Conservation (phyloP, 2,888 invertebrate genomes). For the Synanthedon andrenaeformis region DNA sequence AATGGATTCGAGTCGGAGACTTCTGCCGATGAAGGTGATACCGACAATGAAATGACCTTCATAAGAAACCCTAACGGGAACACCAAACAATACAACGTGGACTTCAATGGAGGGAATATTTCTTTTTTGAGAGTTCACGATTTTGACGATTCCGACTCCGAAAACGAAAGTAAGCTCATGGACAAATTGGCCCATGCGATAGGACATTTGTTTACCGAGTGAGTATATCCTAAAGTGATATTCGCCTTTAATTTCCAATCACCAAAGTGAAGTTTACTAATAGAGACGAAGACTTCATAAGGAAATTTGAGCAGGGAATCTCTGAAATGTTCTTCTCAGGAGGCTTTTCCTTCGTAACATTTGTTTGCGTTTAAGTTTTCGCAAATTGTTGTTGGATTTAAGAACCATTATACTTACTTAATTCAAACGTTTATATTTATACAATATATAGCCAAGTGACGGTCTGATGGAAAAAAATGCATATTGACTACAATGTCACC, state of each 20-base stretch:
- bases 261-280: too few species aligned
- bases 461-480: too few species aligned
- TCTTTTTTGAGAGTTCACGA: slow-evolving; percentile 63
- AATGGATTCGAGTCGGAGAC: slow-evolving; percentile 67
- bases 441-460: too few species aligned
- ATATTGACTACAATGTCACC: too few species aligned
- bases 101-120: slow-evolving; percentile 55
- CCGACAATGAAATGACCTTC: slow-evolving; percentile 72
- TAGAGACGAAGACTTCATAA: too few species aligned
- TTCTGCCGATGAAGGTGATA: slow-evolving; percentile 71
- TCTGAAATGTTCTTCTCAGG: too few species aligned
- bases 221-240: slow-evolving; percentile 19
- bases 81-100: slow-evolving; percentile 39
- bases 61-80: slow-evolving; percentile 54
- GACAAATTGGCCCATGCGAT: slow-evolving; percentile 80
- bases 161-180: slow-evolving; percentile 77
- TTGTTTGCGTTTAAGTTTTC: too few species aligned
- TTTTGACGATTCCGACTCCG: slow-evolving; percentile 79
- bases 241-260: not conserved
- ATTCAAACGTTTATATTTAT: too few species aligned
- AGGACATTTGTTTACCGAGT: slow-evolving; percentile 82
- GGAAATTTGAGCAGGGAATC: too few species aligned
- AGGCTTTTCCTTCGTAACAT: too few species aligned
- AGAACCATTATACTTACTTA: too few species aligned
- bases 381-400: too few species aligned